Conservation (phyloP, 1,140 invertebrate species). For the Orius insidiosus region DNA sequence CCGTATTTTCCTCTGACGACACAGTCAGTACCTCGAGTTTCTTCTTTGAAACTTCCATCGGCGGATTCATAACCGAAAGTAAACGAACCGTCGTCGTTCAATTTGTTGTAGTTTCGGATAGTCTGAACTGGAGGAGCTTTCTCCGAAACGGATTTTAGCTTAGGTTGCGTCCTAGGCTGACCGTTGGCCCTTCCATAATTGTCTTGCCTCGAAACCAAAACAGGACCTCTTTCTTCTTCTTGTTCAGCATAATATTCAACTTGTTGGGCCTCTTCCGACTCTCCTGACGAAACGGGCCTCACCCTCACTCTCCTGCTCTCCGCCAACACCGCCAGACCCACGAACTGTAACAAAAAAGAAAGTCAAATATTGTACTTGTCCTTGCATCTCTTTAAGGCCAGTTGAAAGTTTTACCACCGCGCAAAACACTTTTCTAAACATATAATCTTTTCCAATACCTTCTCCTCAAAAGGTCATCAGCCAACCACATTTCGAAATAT, state of each 20-base stretch:
- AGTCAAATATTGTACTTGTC: too few relatives aligned
- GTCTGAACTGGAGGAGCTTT: constrained; percentile 58
- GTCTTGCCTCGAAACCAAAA: constrained; percentile 19
- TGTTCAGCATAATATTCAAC: constrained; percentile 7
- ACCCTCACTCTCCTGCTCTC: constrained; percentile 6
- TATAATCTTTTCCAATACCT: too few relatives aligned
- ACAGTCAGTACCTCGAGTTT: constrained; percentile 68
- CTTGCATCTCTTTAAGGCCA: too few relatives aligned
- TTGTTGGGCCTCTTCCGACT: neutral
- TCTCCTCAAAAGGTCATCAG: too few relatives aligned
- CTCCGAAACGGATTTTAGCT: constrained; percentile 27
- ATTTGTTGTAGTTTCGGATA: constrained; percentile 62
- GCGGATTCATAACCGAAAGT: constrained; percentile 76
- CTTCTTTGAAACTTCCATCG: constrained; percentile 78
- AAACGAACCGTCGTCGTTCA: constrained; percentile 69
- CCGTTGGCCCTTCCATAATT: constrained; percentile 18
- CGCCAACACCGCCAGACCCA: constrained; percentile 6
- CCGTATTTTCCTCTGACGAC: constrained; percentile 76
- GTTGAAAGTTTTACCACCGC: too few relatives aligned
- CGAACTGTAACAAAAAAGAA: constrained; percentile 5
- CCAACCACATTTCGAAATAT: too few relatives aligned
- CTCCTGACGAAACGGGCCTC: neutral
- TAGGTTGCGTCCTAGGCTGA: constrained; percentile 12
- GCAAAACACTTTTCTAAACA: too few relatives aligned
- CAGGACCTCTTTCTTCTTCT: constrained; percentile 22